Base-by-base conservation (phyloP, 35 echinoderm and acorn worm genomes). In the Ophiothrix spiculata region DNA sequence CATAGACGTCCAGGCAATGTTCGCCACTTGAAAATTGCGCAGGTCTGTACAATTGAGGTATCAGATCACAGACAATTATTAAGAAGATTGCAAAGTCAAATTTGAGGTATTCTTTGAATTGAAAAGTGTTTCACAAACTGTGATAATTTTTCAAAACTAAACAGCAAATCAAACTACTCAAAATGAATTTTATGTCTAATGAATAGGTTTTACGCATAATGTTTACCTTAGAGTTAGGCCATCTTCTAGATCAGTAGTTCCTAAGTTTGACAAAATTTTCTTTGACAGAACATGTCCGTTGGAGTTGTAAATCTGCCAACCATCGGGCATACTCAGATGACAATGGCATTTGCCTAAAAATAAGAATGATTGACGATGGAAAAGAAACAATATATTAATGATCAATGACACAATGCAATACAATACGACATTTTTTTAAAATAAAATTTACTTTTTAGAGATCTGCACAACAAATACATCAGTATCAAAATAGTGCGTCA, bases 271-370 rank as follows among this genome's bases (percentile, higher is more conserved):
- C 4, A 90, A 74, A 3, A 84, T 75, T 31, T 90, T 34, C 0
- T 42, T 21, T 15, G 80, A 16, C 39, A 84, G 73, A 0, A 35
- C 73, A 23, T 41, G 80, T 31, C 56, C 40, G 35, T 64, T 37
- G 0, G 49, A 38, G 75, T 76, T 54, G 25, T 36, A 73, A 14
- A 90, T 82, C 21, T 77, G 36, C 88, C 88, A 90, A 37, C 88
- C 88, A 77, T 83, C 64, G 1, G 88, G 88, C 36, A 90, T 56
- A 63, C 73, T 90, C 33, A 90, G 34, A 34, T 75, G 74, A 36
- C 88, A 90, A 49, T 84, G 74, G 16, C 88, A 90, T 0, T 40
- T 35, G 38, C 64, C 88, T 77, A 80, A 31, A 40, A 41, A 86
- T 25, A 85, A n/a, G n/a, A n/a, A n/a, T n/a, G n/a, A n/a, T n/a